phyloP scores from a whole-genome alignment of 2,888 invertebrate species.

The Oeneis ivallda region DNA sequence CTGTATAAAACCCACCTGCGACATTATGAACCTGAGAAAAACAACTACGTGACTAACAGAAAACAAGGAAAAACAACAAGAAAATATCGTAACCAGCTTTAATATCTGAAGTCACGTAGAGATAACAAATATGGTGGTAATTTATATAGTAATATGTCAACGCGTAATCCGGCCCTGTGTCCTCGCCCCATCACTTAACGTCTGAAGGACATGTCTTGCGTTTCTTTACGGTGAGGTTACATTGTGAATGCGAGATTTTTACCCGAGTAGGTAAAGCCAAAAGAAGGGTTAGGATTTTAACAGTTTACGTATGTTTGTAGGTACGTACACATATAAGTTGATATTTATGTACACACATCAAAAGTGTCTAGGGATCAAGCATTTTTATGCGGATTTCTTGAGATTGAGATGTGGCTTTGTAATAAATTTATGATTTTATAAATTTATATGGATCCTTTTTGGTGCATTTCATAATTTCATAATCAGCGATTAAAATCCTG shows the following conservation, averaged over 20 bases:
- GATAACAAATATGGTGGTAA: constrained; percentile 54
- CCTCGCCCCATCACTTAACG: constrained; percentile 64
- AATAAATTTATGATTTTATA: no score
- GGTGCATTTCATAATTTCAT: no score
- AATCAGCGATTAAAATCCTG: no score
- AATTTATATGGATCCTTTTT: no score
- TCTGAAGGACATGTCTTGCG: constrained; percentile 63
- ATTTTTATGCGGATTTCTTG: no score
- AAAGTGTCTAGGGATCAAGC: no score
- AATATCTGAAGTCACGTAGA: constrained; percentile 60
- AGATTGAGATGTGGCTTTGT: no score
- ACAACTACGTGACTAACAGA: not conserved
- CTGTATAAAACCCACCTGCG: constrained; percentile 56
- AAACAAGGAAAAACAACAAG: constrained; percentile 32
- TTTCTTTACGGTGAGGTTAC: constrained; percentile 55
- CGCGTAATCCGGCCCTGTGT: constrained; percentile 63
- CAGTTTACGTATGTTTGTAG: no score
- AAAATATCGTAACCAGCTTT: constrained; percentile 36
- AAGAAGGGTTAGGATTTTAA: no score
- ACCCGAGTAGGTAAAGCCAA: no score
- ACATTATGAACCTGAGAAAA: constrained; percentile 8
- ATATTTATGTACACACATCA: no score
- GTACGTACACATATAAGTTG: no score
- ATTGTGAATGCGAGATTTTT: constrained; percentile 36
- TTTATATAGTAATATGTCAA: constrained; percentile 60